A percentile compares a stretch with the other conserved stretches of the same genome.
Conservation (phyloP, 1,140 invertebrate genomes). For the Danaus melanippus region DNA sequence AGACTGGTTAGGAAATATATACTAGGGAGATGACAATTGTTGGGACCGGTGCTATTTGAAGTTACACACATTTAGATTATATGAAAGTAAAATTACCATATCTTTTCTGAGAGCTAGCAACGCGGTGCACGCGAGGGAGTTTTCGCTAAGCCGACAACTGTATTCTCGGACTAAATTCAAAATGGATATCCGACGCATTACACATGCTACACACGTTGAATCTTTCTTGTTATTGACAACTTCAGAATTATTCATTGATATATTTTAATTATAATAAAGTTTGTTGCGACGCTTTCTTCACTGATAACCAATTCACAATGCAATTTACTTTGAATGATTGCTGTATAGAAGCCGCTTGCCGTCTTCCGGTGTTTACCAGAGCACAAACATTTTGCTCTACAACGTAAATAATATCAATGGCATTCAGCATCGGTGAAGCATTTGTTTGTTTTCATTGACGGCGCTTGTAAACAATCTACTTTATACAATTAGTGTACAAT, state of each 20-base stretch:
- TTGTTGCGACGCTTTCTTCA: constrained; percentile 1
- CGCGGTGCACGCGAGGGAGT: constrained; percentile 18
- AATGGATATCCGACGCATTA: constrained; percentile 23
- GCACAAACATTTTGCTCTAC: constrained; percentile 36
- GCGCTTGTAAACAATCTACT: constrained; percentile 37
- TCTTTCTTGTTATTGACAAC: constrained; percentile 3
- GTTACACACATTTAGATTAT: too few relatives aligned
- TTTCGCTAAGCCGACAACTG: constrained; percentile 19
- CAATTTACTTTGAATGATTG: constrained; percentile 29
- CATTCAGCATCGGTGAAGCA: constrained; percentile 38
- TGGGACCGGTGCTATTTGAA: too few relatives aligned
- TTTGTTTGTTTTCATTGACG: constrained; percentile 50
- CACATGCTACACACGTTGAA: constrained; percentile 22
- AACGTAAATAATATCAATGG: constrained; percentile 49
- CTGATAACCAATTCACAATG: constrained; percentile 14
- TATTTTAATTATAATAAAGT: not conserved
- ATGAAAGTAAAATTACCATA: constrained; percentile 18
- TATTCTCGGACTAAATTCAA: constrained; percentile 24
- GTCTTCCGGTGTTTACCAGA: constrained; percentile 50
- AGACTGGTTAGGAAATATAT: too few relatives aligned
- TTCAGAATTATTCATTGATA: constrained; percentile 6
- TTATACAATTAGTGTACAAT: constrained; percentile 15
- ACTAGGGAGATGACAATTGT: too few relatives aligned
- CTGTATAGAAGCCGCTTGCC: constrained; percentile 18
- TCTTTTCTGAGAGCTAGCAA: constrained; percentile 23